These are phyloP conservation scores for Telenomus remus DNA, from an alignment of 1,140 invertebrate species.

Conservation along the genomic window DNA sequence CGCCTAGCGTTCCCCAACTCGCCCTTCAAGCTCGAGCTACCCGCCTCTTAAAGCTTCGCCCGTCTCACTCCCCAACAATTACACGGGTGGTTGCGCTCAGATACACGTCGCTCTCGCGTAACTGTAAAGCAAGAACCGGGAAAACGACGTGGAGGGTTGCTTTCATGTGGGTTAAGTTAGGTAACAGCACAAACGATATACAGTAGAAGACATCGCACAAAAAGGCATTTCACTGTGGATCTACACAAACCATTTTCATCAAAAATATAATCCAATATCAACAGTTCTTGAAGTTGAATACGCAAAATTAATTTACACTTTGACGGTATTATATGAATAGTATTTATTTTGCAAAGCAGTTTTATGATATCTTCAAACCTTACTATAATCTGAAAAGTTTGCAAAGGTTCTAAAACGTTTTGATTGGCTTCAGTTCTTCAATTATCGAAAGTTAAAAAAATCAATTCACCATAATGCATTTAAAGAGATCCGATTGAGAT, in stretches of 20 bases:
- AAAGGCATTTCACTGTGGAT: neutral
- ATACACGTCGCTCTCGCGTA: slow-evolving; percentile 73
- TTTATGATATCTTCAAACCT: too few species aligned
- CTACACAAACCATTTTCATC: slow-evolving; percentile 4
- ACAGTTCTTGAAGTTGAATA: slow-evolving; percentile 12
- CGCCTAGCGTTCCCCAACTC: slow-evolving; percentile 54
- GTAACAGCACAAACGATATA: slow-evolving; percentile 18
- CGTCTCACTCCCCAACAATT: slow-evolving; percentile 67
- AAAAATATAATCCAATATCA: slow-evolving; percentile 25
- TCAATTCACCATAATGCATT: neutral
- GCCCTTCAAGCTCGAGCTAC: slow-evolving; percentile 59
- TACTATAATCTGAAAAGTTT: too few species aligned
- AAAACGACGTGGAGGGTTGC: slow-evolving; percentile 38
- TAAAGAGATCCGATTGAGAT: slow-evolving; percentile 24
- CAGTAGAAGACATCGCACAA: neutral
- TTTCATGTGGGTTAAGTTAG: slow-evolving; percentile 25
- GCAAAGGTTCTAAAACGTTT: too few species aligned
- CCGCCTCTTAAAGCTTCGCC: slow-evolving; percentile 56
- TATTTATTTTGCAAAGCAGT: too few species aligned
- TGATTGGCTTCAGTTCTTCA: too few species aligned
- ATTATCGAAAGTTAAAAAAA: too few species aligned
- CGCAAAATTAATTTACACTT: too few species aligned
- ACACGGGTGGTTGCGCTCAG: slow-evolving; percentile 72
- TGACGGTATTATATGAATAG: too few species aligned
- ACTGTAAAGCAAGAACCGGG: slow-evolving; percentile 65